Conservation (phyloP, 2,113 vertebrate genomes). For the Tiliqua scincoides region DNA sequence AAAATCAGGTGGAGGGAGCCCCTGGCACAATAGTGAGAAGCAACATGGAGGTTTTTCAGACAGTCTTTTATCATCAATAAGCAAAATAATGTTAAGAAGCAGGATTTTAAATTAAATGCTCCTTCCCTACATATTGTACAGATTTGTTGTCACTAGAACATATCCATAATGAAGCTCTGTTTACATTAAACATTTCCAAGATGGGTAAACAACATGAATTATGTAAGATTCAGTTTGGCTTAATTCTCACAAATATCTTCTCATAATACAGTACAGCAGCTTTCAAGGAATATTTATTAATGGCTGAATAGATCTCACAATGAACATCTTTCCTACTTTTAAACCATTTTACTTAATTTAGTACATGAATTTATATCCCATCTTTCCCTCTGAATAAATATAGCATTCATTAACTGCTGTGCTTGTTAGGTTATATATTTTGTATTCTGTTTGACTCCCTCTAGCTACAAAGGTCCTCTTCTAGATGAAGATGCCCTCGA, state of each 20-base stretch:
- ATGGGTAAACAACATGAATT: neutral
- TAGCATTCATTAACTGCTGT: neutral
- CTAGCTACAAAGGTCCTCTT: conserved; percentile 88
- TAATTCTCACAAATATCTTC: neutral
- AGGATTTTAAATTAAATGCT: neutral
- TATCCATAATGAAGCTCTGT: neutral
- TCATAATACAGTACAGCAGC: neutral
- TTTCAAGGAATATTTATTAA: neutral
- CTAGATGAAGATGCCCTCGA: conserved; percentile 84
- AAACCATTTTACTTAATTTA: too few species aligned
- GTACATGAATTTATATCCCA: too few species aligned
- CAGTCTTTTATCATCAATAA: neutral
- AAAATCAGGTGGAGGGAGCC: neutral
- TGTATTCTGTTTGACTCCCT: conserved; percentile 7
- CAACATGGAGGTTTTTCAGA: neutral
- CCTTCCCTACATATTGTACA: neutral
- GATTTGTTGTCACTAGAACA: conserved; percentile 9
- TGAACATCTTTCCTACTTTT: neutral
- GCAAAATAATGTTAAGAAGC: neutral
- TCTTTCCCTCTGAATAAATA: too few species aligned
- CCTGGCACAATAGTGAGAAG: neutral
- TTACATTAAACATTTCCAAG: neutral
- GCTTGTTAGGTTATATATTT: neutral
- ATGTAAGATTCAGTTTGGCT: neutral
- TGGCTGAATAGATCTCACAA: neutral